These are phyloP conservation scores for Coregonus clupeaformis DNA, from an alignment of 2,113 vertebrate genomes.

Conservation along the genomic window DNA sequence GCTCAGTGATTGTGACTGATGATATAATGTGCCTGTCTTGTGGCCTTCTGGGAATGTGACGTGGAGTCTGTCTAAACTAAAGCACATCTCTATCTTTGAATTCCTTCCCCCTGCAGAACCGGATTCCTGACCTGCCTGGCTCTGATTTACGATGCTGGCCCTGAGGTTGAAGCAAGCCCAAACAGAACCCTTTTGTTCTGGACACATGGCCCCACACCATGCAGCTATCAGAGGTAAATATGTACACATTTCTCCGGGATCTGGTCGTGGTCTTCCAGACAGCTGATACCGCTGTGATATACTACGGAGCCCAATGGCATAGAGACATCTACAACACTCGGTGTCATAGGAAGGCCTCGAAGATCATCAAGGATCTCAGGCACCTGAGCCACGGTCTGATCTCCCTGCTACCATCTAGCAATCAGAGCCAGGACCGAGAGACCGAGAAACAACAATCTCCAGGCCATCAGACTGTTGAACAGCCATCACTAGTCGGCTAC, in stretches of 20 bases:
- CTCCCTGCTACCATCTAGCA: too few relatives aligned
- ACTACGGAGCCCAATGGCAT: neutral
- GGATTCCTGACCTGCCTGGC: neutral
- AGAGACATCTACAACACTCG: neutral
- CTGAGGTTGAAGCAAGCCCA: neutral
- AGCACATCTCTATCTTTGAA: neutral
- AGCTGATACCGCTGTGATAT: conserved; percentile 17
- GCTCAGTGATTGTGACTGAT: neutral
- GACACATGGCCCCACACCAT: neutral
- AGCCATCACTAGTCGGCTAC: too few relatives aligned
- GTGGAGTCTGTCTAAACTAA: neutral
- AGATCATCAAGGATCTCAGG: too few relatives aligned
- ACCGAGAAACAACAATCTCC: too few relatives aligned
- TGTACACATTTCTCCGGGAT: conserved; percentile 5
- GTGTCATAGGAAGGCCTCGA: too few relatives aligned
- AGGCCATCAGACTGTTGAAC: too few relatives aligned
- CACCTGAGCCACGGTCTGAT: too few relatives aligned
- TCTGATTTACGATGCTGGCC: conserved; percentile 6
- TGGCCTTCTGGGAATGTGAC: neutral
- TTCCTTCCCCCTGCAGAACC: conserved; percentile 1
- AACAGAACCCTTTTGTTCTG: neutral
- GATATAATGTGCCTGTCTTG: neutral
- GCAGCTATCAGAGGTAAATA: conserved; percentile 7
- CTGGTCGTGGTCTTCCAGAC: neutral
- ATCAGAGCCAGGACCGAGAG: too few relatives aligned